Conservation (phyloP, 2,797 vertebrate species). For the Neomorphus geoffroyi region DNA sequence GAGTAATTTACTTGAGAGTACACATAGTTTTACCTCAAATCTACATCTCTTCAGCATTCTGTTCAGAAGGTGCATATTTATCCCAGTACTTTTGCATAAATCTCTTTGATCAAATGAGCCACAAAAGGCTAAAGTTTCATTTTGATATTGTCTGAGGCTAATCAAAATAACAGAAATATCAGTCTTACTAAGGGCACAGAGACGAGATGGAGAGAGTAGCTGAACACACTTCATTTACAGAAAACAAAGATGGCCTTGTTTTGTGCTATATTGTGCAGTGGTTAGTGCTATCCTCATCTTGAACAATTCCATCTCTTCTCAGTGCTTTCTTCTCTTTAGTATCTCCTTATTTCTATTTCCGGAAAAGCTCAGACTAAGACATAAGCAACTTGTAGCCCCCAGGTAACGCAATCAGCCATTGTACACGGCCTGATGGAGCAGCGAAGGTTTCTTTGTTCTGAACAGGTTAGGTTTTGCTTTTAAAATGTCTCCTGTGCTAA, state of each 20-base stretch:
- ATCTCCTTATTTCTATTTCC: background rate
- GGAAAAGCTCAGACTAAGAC: background rate
- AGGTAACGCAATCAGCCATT: background rate
- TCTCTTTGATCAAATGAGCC: background rate
- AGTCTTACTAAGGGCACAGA: background rate
- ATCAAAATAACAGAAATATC: background rate
- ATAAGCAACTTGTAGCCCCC: background rate
- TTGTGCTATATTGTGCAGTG: background rate
- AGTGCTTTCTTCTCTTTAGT: background rate
- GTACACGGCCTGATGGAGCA: background rate
- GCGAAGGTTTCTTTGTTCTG: background rate
- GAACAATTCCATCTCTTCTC: background rate
- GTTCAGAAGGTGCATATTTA: background rate
- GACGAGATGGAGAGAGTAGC: background rate
- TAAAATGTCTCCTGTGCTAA: background rate
- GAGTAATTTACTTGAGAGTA: background rate
- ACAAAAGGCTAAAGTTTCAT: background rate
- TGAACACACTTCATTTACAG: background rate
- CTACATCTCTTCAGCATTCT: background rate
- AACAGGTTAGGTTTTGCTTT: background rate
- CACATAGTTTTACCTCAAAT: background rate
- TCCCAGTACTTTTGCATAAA: background rate
- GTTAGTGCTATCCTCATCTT: background rate
- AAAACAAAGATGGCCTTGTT: conserved; percentile 40
- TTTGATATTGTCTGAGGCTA: background rate